Evolutionary conservation across 2,888 invertebrate genomes (phyloP).

Genomic region (Aphodius sticticus): DNA sequence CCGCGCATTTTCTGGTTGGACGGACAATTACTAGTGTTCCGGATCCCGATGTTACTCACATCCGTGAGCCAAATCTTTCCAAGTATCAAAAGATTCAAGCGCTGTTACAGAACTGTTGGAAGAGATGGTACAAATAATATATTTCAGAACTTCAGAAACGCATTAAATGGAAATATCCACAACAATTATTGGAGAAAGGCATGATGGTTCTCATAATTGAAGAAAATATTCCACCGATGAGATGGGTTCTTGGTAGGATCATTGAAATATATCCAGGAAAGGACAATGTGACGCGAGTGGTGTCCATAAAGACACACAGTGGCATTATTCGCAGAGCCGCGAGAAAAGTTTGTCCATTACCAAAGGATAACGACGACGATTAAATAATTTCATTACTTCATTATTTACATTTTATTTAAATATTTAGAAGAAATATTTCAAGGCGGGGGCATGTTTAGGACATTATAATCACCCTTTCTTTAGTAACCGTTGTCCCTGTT

Average conservation of each 20-base stretch:
- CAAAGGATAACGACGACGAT: not conserved
- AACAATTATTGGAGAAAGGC: not conserved
- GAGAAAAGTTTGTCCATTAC: not conserved
- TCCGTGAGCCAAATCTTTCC: not conserved
- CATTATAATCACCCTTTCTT: no score
- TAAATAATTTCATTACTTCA: not conserved
- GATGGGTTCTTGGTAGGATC: not conserved
- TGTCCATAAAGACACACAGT: not conserved
- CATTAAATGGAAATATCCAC: not conserved
- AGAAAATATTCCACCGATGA: not conserved
- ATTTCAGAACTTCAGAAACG: not conserved
- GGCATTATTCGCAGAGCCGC: not conserved
- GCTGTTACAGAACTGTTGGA: not conserved
- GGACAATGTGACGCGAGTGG: not conserved
- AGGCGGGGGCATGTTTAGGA: no score
- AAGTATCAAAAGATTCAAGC: not conserved
- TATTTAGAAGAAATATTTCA: not conserved
- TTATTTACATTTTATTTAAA: not conserved
- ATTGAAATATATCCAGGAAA: not conserved
- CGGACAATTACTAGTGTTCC: not conserved
- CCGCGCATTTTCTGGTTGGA: not conserved
- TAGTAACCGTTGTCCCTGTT: no score
- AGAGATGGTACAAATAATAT: not conserved
- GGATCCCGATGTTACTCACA: constrained; percentile 7
- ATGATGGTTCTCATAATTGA: not conserved